Percentiles rank a stretch among this genome's conserved stretches.
Conservation (phyloP, 53 echinoderm and acorn worm species). For the Holothuria scabra region DNA sequence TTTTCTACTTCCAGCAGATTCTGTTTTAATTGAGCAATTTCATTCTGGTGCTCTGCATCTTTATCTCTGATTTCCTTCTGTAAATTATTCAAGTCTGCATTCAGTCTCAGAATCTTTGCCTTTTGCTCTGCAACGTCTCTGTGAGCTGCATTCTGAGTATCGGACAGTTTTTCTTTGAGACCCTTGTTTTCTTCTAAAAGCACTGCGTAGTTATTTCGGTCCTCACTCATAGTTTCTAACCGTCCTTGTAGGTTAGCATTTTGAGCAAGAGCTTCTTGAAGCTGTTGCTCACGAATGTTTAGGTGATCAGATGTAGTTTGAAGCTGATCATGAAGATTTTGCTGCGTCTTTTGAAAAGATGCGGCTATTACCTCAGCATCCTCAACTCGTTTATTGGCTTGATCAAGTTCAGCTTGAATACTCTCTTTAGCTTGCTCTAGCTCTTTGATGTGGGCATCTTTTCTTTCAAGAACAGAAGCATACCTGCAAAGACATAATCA, state of each 20-base stretch:
- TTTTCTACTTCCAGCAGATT: slow-evolving; percentile 71
- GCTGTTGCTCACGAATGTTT: slow-evolving; percentile 67
- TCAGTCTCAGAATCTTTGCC: slow-evolving; percentile 77
- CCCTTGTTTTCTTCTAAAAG: slow-evolving; percentile 79
- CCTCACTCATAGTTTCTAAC: slow-evolving; percentile 87
- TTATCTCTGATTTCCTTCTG: slow-evolving; percentile 84
- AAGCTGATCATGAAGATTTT: slow-evolving; percentile 66
- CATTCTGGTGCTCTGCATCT: slow-evolving; percentile 66
- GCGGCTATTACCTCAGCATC: not conserved
- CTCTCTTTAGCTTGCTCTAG: slow-evolving; percentile 56
- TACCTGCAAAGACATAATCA: slow-evolving; percentile 19
- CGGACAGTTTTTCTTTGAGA: slow-evolving; percentile 85
- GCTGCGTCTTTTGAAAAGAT: slow-evolving; percentile 50
- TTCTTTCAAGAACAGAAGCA: slow-evolving; percentile 71
- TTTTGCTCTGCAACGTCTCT: slow-evolving; percentile 82
- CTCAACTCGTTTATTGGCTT: slow-evolving; percentile 49
- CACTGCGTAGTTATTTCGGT: slow-evolving; percentile 70
- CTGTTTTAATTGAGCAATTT: slow-evolving; percentile 55
- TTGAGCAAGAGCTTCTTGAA: slow-evolving; percentile 76
- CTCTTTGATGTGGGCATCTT: slow-evolving; percentile 71
- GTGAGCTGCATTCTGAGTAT: slow-evolving; percentile 82
- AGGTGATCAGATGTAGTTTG: slow-evolving; percentile 61
- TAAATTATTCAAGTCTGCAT: slow-evolving; percentile 70
- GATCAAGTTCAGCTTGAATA: slow-evolving; percentile 67
- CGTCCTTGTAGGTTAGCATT: slow-evolving; percentile 95